Evolutionary conservation across 1,140 invertebrate genomes (phyloP), one percentile per base, ranked within the genome.

Genomic region (Ceratoteleas bidentatus): DNA sequence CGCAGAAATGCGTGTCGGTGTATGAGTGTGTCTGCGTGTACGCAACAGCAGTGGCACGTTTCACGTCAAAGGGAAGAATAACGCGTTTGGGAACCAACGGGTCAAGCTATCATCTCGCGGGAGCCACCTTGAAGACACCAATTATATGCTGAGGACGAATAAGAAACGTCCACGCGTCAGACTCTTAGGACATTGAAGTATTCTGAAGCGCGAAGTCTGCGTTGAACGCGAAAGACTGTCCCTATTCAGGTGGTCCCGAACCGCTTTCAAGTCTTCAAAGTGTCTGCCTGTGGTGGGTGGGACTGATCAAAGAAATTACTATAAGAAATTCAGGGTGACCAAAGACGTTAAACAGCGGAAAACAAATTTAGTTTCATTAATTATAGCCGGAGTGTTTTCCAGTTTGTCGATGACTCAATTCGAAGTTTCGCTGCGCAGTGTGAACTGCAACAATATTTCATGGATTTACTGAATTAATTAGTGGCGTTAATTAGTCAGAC

Each of bases 161-260:
- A 50, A 56, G 68, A 74, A 52, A 77, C 43, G 40, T 82, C 66
- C 58, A 61, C 72, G 64, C 81, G 74, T 69, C 64, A 70, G 69
- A 57, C 74, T 76, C 40, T 76, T 82, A 82, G 69, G 73, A 82
- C 79, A 60, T 70, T 49, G 52, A 77, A 65, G 36, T 66, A 43
- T 73, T 75, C 15, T 69, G 43, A 72, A 73, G 43, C 15, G 56
- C 62, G 43, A 75, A 74, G 81, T 75, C 81, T 77, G 81, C 66
- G 65, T 78, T 75, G 50, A 57, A 79, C 70, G 70, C 75, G 49
- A 66, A 72, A 69, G 65, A 73, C 70, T 75, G 69, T 69, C 74
- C 49, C 50, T 72, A 70, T 80, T 79, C 81, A 76, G 34, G 61
- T 79, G 81, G 76, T 79, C 81, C 75, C 81, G 47, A 83, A 83